Evolutionary conservation across 2,888 invertebrate genomes (phyloP), one percentile per base, ranked within the genome.

Genomic region (Ptychoptera contaminata): DNA sequence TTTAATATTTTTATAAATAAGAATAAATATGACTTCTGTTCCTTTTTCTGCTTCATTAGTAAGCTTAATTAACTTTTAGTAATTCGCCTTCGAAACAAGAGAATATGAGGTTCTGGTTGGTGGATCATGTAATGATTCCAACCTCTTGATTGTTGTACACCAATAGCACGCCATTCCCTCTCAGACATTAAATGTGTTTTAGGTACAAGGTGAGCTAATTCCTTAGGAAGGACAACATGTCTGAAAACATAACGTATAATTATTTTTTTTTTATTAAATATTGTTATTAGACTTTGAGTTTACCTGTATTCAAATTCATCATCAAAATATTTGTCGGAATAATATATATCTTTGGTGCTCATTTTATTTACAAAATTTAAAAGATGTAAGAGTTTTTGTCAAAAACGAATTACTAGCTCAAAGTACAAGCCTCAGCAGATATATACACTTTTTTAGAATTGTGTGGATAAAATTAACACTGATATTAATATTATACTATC

Each of bases 111-210:
- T 60, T 93, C 92, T 60, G 96, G 96, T 56, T 84, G 77, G 65
- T 96, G 94, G 51, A 81, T 82, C 93, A 96, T 93, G 56, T 94
- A 96, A 67, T 96, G 94, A 11, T 90, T 76, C 96, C 96, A 96
- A 42, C 94, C 94, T 55, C 86, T 84, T 56, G 92, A 92, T 63
- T 96, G 96, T 63, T 93, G 92, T 0, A 96, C 91, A 1, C 96
- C 96, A 50, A 96, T 82, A 46, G 79, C 72, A 57, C 96, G 75
- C 96, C 96, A 96, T 67, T 96, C 94, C 40, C 76, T 70, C 65
- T 96, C 96, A 0, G 85, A 74, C 91, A 96, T 92, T 49, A 96
- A 68, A 63, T 91, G 91, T 43, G 85, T 85, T 66, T 85, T 91
- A 1, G 94, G 94, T 16, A 96, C 85, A 49, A 82, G 67, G 61